These are phyloP conservation scores for Morelia viridis DNA, from an alignment of 2,797 vertebrate species.

Conservation along the genomic window DNA sequence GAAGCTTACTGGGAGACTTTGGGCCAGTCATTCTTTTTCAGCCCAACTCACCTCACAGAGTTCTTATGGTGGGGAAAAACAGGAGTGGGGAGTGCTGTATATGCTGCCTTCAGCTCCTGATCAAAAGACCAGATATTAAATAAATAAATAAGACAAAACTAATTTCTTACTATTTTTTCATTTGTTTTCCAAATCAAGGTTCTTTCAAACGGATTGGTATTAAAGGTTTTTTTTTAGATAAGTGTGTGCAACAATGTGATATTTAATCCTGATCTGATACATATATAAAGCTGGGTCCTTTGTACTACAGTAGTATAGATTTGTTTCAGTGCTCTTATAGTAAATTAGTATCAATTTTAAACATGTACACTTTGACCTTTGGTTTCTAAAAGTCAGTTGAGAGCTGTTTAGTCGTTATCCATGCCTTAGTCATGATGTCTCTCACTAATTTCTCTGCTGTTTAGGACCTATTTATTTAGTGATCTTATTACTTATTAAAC, in stretches of 20 bases:
- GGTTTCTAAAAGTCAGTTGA: neutral
- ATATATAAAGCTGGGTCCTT: neutral
- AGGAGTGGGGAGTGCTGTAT: neutral
- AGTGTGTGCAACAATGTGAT: neutral
- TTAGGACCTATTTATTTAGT: neutral
- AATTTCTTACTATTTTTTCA: neutral
- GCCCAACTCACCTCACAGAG: neutral
- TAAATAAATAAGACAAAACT: neutral
- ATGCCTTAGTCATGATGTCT: neutral
- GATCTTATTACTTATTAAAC: neutral
- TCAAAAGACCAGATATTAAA: neutral
- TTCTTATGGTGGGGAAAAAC: neutral
- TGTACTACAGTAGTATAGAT: neutral
- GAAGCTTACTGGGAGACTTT: neutral
- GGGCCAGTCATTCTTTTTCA: neutral
- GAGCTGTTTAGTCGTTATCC: neutral
- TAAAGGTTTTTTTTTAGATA: neutral
- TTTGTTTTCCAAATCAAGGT: neutral
- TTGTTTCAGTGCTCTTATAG: neutral
- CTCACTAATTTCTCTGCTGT: neutral
- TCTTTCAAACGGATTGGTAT: neutral
- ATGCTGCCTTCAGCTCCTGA: neutral
- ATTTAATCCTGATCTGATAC: neutral
- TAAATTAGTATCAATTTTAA: neutral
- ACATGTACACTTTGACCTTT: neutral